Evolutionary conservation across 1,140 invertebrate genomes (phyloP).

Genomic region (Augochlora pura): DNA sequence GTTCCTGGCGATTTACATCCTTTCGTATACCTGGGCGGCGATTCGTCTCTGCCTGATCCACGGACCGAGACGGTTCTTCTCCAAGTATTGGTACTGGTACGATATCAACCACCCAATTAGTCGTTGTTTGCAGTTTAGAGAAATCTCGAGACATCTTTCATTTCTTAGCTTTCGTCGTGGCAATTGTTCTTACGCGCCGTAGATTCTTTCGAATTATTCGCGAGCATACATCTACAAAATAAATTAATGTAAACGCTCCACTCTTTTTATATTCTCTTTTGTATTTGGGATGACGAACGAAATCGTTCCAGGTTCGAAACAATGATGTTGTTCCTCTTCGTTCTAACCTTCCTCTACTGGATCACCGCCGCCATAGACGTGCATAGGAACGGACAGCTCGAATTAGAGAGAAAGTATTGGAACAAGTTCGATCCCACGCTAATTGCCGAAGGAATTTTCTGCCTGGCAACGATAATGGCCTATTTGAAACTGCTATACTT

Average conservation of each 20-base stretch:
- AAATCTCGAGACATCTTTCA: too few relatives aligned
- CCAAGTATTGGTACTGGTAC: constrained; percentile 80
- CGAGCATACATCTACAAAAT: too few relatives aligned
- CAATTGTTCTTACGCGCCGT: too few relatives aligned
- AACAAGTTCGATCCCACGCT: constrained; percentile 85
- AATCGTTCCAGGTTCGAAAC: constrained; percentile 72
- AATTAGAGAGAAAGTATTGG: constrained; percentile 85
- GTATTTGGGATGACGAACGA: too few relatives aligned
- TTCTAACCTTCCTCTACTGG: constrained; percentile 81
- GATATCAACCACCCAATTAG: neutral
- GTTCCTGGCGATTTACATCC: constrained; percentile 77
- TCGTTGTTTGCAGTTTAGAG: neutral
- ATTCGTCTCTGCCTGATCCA: constrained; percentile 80
- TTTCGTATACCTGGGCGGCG: constrained; percentile 76
- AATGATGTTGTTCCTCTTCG: constrained; percentile 76
- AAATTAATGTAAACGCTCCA: too few relatives aligned
- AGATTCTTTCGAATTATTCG: too few relatives aligned
- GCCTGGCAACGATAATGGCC: constrained; percentile 87
- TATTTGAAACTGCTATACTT: constrained; percentile 82
- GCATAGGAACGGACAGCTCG: constrained; percentile 72
- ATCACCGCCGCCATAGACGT: constrained; percentile 77
- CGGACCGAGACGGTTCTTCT: constrained; percentile 79
- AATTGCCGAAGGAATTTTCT: constrained; percentile 87
- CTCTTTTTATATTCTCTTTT: too few relatives aligned
- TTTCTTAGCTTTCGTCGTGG: too few relatives aligned